Base-by-base conservation (phyloP, 2,113 vertebrate genomes). In the Poeciliopsis occidentalis region DNA sequence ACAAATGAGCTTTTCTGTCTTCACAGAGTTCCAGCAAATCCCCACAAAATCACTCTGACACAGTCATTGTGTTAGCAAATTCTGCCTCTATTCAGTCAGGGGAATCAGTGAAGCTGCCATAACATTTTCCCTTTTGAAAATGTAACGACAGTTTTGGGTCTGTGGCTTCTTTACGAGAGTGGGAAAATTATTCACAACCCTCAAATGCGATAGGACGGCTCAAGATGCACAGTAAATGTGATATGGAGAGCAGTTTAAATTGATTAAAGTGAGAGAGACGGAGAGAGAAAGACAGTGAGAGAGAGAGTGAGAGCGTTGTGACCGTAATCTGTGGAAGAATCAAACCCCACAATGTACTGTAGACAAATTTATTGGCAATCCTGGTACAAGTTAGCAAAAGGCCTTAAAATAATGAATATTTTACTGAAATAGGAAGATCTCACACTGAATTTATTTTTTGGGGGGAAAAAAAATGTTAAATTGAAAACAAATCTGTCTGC, bases 31-130 rank as follows among this genome's bases (percentile, higher is more conserved):
- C 54, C 78, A 78, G 22, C 75, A 89, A 86, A 91, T 88, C 86
- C 82, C 75, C 61, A 74, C 66, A 84, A 90, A 91, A 85, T 90
- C 72, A 80, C 69, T 85, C 76, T 75, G 73, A 86, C 84, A 75
- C 69, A 75, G 76, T 84, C 86, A 84, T 86, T 88, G 87, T 90
- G 80, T 80, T 88, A 67, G 64, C 81, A 87, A 84, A 90, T 82
- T 84, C 76, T 5, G 75, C 69, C 67, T 83, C 79, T 64, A 83
- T 89, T 90, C 84, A 88, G 77, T 83, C 75, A 75, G 69, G 64
- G 68, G 79, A 87, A 85, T 87, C 82, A 84, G 78, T 57, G 69
- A 73, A 68, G 83, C 79, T 47, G 76, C 86, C 73, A 69, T 85
- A 81, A 75, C 74, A 85, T 82, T 78, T 57, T 70, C 74, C 85